Evolutionary conservation across 2,888 invertebrate genomes (phyloP), one percentile per base, ranked within the genome.

Genomic region (Rapana venosa): DNA sequence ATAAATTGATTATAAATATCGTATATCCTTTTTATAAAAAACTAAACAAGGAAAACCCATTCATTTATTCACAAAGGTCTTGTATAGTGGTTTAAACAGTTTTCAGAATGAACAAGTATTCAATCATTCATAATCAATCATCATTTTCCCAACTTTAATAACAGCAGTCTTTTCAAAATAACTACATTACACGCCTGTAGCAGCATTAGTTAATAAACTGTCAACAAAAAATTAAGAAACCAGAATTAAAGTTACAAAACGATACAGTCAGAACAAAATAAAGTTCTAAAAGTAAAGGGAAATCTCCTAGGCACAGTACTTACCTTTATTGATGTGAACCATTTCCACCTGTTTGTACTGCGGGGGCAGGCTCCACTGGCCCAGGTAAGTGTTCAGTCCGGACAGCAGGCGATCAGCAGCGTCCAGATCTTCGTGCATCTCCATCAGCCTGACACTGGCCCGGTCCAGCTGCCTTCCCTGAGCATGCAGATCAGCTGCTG

Each of bases 361-460:
- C 13, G 61, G 70, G 22, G 94, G 93, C 32, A 94, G 88, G 30
- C 91, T 88, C 94, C 94, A 94, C 22, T 93, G 87, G n/a, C 94
- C 94, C 22, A 94, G 81, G 94, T 94, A 95, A n/a, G 92, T 91
- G 47, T 94, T 93, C 30, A 95, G 87, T 15, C 93, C 93, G 5
- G 91, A 89, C 0, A 94, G 90, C 30, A 95, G 85, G 36, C 91
- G 92, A 13, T 94, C 94, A 20, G 94, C 93, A 81, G 94, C 92
- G 88, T 93, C 93, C 35, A 95, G 90, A 90, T 95, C 94, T 90
- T 93, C 92, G 86, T 95, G 93, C 70, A 95, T 90, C 61, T 95
- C 94, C 88, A 91, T 88, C 94, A 94, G 93, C 17, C 91, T 91
- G 0, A 90, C 90, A 2, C 93, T 61, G 4, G 94, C 91, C 35